Conservation (phyloP, 92 coral and sea anemone species). For the Parazoanthus swiftii region DNA sequence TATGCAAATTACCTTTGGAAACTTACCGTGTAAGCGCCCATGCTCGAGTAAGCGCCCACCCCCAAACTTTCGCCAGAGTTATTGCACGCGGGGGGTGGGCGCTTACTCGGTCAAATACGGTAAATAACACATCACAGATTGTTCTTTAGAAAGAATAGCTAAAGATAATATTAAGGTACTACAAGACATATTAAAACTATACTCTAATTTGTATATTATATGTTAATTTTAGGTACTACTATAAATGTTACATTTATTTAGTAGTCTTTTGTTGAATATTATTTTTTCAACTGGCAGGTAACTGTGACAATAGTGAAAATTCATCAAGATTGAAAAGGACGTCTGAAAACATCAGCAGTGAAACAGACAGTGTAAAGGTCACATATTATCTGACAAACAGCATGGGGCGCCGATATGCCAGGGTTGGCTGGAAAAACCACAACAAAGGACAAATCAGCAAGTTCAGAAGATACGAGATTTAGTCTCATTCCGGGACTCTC, state of each 20-base stretch:
- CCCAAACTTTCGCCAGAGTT: too few relatives aligned
- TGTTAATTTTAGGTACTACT: background rate
- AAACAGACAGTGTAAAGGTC: background rate
- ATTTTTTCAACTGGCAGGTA: conserved; percentile 15
- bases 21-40: too few relatives aligned
- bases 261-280: background rate
- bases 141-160: too few relatives aligned
- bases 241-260: background rate
- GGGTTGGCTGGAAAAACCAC: conserved; percentile 49
- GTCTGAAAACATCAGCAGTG: background rate
- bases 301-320: background rate
- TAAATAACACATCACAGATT: too few relatives aligned
- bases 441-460: conserved; percentile 26
- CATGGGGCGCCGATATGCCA: conserved; percentile 11
- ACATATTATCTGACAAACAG: conserved; percentile 6
- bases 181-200: too few relatives aligned
- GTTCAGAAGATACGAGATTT: conserved; percentile 61
- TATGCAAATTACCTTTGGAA: too few relatives aligned
- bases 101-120: too few relatives aligned
- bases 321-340: background rate
- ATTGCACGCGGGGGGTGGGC: too few relatives aligned
- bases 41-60: too few relatives aligned
- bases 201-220: too few relatives aligned
- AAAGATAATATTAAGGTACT: too few relatives aligned
- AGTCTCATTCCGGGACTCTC: background rate